Base-by-base conservation (phyloP, 30 jellyfish, hydroid and myxozoan species). In the Morbakka virulenta region DNA sequence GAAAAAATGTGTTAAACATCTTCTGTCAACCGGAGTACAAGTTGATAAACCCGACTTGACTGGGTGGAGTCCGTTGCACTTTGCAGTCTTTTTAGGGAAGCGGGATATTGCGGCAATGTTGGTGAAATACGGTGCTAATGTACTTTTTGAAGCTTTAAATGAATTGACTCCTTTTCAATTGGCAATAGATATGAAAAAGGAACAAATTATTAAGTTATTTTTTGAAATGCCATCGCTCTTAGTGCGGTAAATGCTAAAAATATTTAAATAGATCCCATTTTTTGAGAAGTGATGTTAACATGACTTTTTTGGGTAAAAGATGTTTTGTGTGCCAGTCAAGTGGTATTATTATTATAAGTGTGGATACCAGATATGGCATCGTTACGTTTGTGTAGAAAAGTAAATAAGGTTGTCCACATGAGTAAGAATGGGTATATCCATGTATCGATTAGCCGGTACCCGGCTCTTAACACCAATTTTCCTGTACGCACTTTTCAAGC, bases 81-180 rank as follows among this genome's bases (percentile, higher is more conserved):
- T 85, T n/a, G 95, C 95, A 31, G 87, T 85, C 50, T 52, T 35
- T 24, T 84, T 64, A 1, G 47, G 75, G 49, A 53, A 76, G 50
- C 11, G 67, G 67, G 81, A 64, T n/a, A 67, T 75, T 21, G 75
- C 69, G 20, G 81, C 67, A 27, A 74, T 47, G 66, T 53, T 85
- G 33, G 86, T 85, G 24, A 74, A 69, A 31, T 83, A 83, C 34
- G 87, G 89, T 36, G 95, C 86, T 11, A 82, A 74, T 73, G 66
- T 65, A 29, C 68, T 85, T 84, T 64, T 84, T 14, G 70, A 62
- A 28, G 89, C 87, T 3, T 68, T 34, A 34, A 84, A 85, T 25
- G 95, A 89, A 22, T 52, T 61, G 34, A 85, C 79, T 24, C 75
- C 95, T 4, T 76, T 85, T 69, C 95, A 85, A 53, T 35, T 75